Percentiles rank a stretch among this genome's conserved stretches.
phyloP scores from a whole-genome alignment of 2,888 invertebrate genomes.

The Drosophila seclusa region DNA sequence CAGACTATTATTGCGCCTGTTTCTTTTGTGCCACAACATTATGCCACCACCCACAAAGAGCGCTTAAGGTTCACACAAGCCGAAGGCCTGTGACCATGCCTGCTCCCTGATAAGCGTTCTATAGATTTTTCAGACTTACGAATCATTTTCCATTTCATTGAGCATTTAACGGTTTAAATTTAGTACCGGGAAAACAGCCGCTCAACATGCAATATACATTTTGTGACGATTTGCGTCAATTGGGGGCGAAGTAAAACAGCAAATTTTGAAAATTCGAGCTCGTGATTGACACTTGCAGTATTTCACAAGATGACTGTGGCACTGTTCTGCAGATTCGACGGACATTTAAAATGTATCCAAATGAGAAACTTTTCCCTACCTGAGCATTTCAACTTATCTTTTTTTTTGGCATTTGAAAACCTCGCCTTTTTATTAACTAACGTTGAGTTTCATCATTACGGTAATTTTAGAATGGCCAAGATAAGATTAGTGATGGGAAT shows the following conservation, averaged over 20 bases:
- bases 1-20: slow-evolving; percentile 34
- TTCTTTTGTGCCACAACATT: not conserved
- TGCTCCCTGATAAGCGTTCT: slow-evolving; percentile 68
- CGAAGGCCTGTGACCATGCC: slow-evolving; percentile 54
- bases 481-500: slow-evolving; percentile 37
- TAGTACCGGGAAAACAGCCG: slow-evolving; percentile 50
- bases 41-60: slow-evolving; percentile 11
- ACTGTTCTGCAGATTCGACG: slow-evolving; percentile 7
- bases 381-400: too few relatives aligned
- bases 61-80: slow-evolving; percentile 52
- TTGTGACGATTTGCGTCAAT: slow-evolving; percentile 37
- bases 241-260: slow-evolving; percentile 10
- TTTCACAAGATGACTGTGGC: slow-evolving; percentile 5
- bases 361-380: not conserved
- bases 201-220: slow-evolving; percentile 24
- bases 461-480: slow-evolving; percentile 4
- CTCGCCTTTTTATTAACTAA: not conserved
- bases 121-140: slow-evolving; percentile 64
- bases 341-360: not conserved
- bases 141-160: slow-evolving; percentile 74
- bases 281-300: slow-evolving; percentile 10
- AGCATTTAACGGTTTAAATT: slow-evolving; percentile 66
- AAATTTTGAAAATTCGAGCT: not conserved
- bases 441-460: not conserved
- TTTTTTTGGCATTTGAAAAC: not conserved